Base-by-base conservation (phyloP, 2,797 vertebrate genomes). In the Bufotes viridis region DNA sequence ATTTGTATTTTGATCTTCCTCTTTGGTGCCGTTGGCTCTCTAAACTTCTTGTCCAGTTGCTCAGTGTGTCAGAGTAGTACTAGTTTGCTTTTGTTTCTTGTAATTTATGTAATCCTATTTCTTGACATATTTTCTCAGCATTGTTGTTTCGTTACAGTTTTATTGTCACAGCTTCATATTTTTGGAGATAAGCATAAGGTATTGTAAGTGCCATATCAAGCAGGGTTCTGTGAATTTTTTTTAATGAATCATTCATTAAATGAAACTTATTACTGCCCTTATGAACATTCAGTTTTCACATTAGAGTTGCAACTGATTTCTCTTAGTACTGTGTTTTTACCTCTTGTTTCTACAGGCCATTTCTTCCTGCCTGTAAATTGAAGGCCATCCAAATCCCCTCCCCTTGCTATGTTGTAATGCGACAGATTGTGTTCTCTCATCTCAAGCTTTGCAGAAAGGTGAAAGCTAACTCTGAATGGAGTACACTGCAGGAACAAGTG, bases 371-470 rank as follows among this genome's bases (percentile, higher is more conserved):
- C 26, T 84, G 51, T 84, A 79, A 51, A 72, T n/a, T 80, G 42
- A 85, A 85, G 61, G 42, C 34, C 8, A 88, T 85, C 0, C 0
- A 69, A 58, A n/a, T 5, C 29, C 87, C 74, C 82, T 57, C 34
- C 65, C 67, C 55, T 26, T 49, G n/a, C 51, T 78, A 60, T 57
- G 53, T 82, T 80, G 58, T 92, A 83, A 80, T 84, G 87, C 75
- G 63, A 88, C 87, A 88, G 53, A 84, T 69, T 87, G 80, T 78
- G 85, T 91, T 91, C 91, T 91, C 78, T 86, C 42, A 67, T 82
- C 81, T 63, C 55, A 29, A 29, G 53, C 82, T 67, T 74, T 84
- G 76, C 76, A 75, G 87, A 85, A 88, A 88, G 87, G 82, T 85
- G 82, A 84, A 74, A 61, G 75, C 76, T 88, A 84, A 72, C 74